Conservation (phyloP, 2,797 vertebrate genomes). For the Odontamblyopus lacepedii region DNA sequence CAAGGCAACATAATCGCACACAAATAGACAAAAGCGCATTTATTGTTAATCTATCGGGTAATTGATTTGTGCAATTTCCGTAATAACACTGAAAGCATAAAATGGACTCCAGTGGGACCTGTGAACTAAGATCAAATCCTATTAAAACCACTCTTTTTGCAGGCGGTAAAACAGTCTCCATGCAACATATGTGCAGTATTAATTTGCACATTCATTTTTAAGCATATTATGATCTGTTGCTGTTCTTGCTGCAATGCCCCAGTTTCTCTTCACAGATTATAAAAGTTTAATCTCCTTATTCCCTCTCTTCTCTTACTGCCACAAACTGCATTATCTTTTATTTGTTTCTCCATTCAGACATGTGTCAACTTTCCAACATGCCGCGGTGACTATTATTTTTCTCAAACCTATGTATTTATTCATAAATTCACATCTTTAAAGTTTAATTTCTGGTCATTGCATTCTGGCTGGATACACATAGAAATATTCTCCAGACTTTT, state of each 20-base stretch:
- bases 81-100: not conserved
- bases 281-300: constrained; percentile 26
- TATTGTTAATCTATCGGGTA: not conserved
- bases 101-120: not conserved
- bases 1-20: not conserved
- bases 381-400: constrained; percentile 21
- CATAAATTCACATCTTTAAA: constrained; percentile 57
- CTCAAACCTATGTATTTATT: constrained; percentile 47
- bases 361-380: constrained; percentile 3
- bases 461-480: constrained; percentile 32
- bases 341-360: constrained; percentile 13
- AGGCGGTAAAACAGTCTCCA: constrained; percentile 7
- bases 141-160: not conserved
- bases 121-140: not conserved
- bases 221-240: constrained; percentile 15
- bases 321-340: constrained; percentile 4
- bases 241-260: constrained; percentile 22
- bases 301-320: constrained; percentile 6
- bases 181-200: constrained; percentile 12
- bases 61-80: not conserved
- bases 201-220: constrained; percentile 17
- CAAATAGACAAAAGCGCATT: not conserved
- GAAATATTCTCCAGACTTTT: constrained; percentile 51
- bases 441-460: constrained; percentile 45
- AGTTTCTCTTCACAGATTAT: constrained; percentile 24